Base-by-base conservation (phyloP, 2,113 vertebrate genomes). In the Macrotus californicus region DNA sequence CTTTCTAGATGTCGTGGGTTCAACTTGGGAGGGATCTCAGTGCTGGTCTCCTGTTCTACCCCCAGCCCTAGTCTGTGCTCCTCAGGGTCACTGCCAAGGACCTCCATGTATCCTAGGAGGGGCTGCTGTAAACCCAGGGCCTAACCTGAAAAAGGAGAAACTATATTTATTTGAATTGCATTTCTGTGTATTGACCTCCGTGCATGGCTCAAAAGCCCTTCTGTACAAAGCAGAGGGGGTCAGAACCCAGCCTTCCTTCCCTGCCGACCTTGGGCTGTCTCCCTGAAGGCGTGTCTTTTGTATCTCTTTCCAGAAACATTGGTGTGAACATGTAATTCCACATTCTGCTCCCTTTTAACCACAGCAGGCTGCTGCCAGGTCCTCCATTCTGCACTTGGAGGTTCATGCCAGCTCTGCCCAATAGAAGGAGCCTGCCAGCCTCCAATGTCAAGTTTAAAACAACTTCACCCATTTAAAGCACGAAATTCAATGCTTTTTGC, bases 221-320 rank as follows among this genome's bases (percentile, higher is more conserved):
- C 3, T 2, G 5, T 1, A 2, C 2, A 19, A 12, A 43, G 43
- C 2, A 24, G 12, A 46, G 4, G 21, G 13, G 54, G 43, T 43
- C 43, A 11, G 21, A 46, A 7, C 36, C n/a, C 52, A 70, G 80
- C 43, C 43, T 52, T 75, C 11, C 21, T 72, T 31, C 34, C 14
- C 8, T 3, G 29, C 50, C 14, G 15, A 39, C 36, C 59, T 34
- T 0, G 1, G 13, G 61, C 41, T 14, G 1, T 46, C 48, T 66
- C 46, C 73, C 14, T 3, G 3, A 36, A 46, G n/a, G 6, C 39
- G 43, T 39, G 34, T 36, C 29, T n/a, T 41, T 52, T 5, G n/a
- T 10, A 12, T 31, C 29, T 43, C 73, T 52, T 87, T 66, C 82
- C 54, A 66, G 73, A 86, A 87, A 52, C 1, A 1, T 29, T n/a